Conservation (phyloP, 2,797 vertebrate genomes). For the Tapera naevia region DNA sequence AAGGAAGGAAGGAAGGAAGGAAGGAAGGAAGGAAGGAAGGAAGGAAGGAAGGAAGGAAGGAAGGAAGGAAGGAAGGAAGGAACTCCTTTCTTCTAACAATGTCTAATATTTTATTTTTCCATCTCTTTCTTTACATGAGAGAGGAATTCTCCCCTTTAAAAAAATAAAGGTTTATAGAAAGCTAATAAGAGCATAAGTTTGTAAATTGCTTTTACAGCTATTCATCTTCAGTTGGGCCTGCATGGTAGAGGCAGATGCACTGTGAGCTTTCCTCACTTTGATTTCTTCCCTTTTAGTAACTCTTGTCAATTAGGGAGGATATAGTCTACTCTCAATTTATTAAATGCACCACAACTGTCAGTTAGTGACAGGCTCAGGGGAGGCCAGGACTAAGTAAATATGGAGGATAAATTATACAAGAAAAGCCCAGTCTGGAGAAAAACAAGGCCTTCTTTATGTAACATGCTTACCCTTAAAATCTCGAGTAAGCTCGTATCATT, state of each 20-base stretch:
- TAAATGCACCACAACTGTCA: constrained; percentile 53
- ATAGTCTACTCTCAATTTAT: constrained; percentile 52
- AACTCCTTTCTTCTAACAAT: too few relatives aligned
- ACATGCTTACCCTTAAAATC: neutral
- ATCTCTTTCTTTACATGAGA: neutral
- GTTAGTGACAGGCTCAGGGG: constrained; percentile 35
- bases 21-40: too few relatives aligned
- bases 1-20: too few relatives aligned
- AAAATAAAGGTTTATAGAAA: constrained; percentile 10
- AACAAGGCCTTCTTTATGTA: neutral
- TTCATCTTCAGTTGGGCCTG: constrained; percentile 24
- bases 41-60: too few relatives aligned
- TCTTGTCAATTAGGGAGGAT: constrained; percentile 57
- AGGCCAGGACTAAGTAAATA: constrained; percentile 33
- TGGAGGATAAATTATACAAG: neutral
- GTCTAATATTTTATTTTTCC: neutral
- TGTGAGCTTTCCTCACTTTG: constrained; percentile 40
- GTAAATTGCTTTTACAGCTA: constrained; percentile 12
- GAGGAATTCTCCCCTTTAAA: neutral
- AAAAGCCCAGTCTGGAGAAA: constrained; percentile 5
- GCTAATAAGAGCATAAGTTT: neutral
- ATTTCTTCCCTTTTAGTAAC: constrained; percentile 50
- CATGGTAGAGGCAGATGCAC: constrained; percentile 7
- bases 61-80: neutral
- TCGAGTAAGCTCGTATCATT: neutral